phyloP scores from a whole-genome alignment of 2,888 invertebrate genomes.

The Polymixis lichenea region DNA sequence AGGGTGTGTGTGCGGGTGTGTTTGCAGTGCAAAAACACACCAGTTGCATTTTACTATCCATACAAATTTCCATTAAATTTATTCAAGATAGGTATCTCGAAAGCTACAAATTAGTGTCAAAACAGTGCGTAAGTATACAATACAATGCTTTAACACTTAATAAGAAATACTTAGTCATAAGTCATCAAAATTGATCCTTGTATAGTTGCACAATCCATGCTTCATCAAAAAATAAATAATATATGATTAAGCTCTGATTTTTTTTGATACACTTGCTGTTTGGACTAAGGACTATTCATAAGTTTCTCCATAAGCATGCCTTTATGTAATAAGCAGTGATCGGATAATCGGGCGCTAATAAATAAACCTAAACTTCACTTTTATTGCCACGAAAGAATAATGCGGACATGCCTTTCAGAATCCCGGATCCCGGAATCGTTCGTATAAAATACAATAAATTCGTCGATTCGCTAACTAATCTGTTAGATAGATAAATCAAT shows the following conservation, averaged over 20 bases:
- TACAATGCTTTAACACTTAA: slow-evolving; percentile 26
- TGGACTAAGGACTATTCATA: background rate
- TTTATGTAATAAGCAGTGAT: no score
- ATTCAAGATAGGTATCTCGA: slow-evolving; percentile 7
- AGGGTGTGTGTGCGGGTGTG: background rate
- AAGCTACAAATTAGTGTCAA: slow-evolving; percentile 21
- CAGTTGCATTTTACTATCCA: background rate
- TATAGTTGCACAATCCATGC: slow-evolving; percentile 44
- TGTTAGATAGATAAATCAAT: no score
- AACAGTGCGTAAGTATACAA: slow-evolving; percentile 18
- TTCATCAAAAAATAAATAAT: background rate
- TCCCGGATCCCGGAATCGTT: no score
- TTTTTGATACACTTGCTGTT: background rate
- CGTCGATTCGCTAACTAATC: no score
- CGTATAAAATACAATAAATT: no score
- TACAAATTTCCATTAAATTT: background rate
- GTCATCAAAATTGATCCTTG: slow-evolving; percentile 16
- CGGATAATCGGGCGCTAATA: no score
- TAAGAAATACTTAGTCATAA: slow-evolving; percentile 43
- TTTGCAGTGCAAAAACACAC: slow-evolving; percentile 7
- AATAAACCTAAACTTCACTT: no score
- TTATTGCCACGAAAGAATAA: no score
- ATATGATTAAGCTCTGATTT: background rate
- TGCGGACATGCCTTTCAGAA: no score
- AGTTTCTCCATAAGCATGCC: background rate